phyloP scores from a whole-genome alignment of 2,888 invertebrate species.

The Lasioglossum oenotherae region DNA sequence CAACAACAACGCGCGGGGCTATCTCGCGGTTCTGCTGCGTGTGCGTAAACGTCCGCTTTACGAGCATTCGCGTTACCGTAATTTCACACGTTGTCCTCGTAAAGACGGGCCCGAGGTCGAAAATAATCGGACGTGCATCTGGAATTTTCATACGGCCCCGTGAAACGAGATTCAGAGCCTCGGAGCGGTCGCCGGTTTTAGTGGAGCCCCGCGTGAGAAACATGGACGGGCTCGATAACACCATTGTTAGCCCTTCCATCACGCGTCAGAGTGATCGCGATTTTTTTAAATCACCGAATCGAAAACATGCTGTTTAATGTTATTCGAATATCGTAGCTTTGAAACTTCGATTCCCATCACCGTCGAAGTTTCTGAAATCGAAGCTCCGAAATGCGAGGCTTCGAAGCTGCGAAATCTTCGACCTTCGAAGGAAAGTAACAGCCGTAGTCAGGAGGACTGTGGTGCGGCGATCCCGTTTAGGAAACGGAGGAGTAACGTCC shows the following conservation, averaged over 20 bases:
- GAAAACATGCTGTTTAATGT: no score
- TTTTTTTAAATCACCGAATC: neutral
- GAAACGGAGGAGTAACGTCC: neutral
- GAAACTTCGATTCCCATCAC: no score
- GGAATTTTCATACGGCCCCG: conserved; percentile 1
- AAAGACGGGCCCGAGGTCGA: conserved; percentile 37
- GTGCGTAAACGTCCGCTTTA: conserved; percentile 61
- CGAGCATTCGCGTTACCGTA: conserved; percentile 59
- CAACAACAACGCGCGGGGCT: conserved; percentile 52
- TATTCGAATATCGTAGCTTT: no score
- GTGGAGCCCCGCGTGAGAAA: neutral
- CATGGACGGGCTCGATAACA: neutral
- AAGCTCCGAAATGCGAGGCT: no score
- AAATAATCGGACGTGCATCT: conserved; percentile 43
- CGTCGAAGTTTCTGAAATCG: no score
- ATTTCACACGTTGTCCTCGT: conserved; percentile 56
- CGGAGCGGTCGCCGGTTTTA: neutral
- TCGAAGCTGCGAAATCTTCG: no score
- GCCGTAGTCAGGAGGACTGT: neutral
- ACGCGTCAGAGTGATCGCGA: neutral
- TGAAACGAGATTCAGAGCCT: neutral
- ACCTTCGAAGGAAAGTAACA: no score
- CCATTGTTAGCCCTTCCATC: neutral
- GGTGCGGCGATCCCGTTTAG: neutral
- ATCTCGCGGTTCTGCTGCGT: conserved; percentile 52